Percentiles rank a stretch among this genome's conserved stretches.
Conservation (phyloP, 2,113 vertebrate genomes). For the Indicator indicator region DNA sequence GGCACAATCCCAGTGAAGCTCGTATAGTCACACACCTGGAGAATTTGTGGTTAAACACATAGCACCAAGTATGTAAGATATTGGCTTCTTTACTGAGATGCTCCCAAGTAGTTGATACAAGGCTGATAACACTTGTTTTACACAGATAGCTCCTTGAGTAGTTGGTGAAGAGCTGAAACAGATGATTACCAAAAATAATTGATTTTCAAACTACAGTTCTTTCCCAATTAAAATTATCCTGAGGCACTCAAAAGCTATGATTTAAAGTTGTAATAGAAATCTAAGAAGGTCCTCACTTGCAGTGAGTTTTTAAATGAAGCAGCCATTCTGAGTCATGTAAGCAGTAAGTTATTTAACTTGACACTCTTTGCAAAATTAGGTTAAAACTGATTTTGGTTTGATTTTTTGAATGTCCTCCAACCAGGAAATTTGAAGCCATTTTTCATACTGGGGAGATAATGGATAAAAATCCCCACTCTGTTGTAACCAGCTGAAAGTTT, state of each 20-base stretch:
- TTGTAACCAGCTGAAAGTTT: neutral
- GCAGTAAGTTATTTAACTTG: neutral
- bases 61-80: neutral
- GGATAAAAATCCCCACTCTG: neutral
- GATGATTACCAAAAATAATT: slow-evolving; percentile 35
- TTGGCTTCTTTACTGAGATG: neutral
- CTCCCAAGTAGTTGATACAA: neutral
- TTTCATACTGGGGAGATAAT: neutral
- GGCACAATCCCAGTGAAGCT: neutral
- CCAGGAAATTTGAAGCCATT: neutral
- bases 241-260: neutral
- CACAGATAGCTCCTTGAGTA: neutral
- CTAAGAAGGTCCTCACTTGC: neutral
- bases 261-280: slow-evolving; percentile 3
- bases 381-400: neutral
- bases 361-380: neutral
- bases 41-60: neutral
- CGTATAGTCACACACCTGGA: no score
- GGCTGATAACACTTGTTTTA: neutral
- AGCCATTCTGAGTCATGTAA: neutral
- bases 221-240: slow-evolving; percentile 34
- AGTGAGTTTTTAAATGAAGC: neutral
- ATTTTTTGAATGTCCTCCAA: neutral
- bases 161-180: neutral
- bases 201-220: slow-evolving; percentile 22